Evolutionary conservation across 35 echinoderm and acorn worm genomes (phyloP).

Genomic region (Amphiura filiformis): DNA sequence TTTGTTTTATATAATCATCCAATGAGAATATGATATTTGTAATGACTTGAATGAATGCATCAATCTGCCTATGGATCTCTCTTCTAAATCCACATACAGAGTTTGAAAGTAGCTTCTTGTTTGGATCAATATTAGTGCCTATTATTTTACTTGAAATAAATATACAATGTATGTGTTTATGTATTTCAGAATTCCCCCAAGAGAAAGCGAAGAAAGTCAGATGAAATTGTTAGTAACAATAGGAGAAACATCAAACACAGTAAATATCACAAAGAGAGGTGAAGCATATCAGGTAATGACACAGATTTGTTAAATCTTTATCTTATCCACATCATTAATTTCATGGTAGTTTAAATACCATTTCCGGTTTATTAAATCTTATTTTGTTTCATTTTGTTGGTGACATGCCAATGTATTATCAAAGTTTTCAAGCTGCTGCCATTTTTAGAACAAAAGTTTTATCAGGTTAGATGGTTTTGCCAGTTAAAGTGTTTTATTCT

Average conservation of each 20-base stretch:
- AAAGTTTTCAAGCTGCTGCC: neutral
- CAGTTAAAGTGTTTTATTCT: too few relatives aligned
- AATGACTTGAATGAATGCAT: neutral
- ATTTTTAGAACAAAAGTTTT: neutral
- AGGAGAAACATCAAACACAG: neutral
- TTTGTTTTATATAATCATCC: too few relatives aligned
- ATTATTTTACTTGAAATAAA: neutral
- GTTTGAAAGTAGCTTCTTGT: neutral
- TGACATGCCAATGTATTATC: neutral
- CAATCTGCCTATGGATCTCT: neutral
- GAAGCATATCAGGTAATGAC: neutral
- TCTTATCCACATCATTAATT: too few relatives aligned
- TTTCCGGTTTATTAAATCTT: neutral
- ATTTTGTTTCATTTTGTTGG: neutral
- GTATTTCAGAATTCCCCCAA: neutral
- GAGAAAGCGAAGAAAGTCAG: neutral
- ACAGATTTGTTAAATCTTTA: too few relatives aligned
- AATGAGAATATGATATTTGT: too few relatives aligned
- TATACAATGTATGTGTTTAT: neutral
- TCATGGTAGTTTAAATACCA: neutral
- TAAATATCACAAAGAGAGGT: neutral
- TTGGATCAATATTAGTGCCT: neutral
- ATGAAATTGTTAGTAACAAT: neutral
- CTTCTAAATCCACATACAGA: neutral
- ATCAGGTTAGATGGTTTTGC: too few relatives aligned